Evolutionary conservation across 2,888 invertebrate species (phyloP), one percentile per base, ranked within the genome.

Genomic region (Cyclophora albipunctata): DNA sequence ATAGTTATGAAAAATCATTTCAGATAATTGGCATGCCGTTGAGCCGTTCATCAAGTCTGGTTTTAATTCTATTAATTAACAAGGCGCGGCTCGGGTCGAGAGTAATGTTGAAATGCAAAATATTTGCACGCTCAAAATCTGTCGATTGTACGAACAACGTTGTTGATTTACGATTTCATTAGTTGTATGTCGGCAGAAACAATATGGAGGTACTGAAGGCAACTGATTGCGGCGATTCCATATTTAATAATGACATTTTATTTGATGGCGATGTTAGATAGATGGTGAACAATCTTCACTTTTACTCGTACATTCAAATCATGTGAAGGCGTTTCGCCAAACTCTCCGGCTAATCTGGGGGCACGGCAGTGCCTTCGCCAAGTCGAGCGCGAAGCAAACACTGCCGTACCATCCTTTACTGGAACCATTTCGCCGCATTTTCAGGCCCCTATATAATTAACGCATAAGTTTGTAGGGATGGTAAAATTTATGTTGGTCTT

Each of bases 101-200:
- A 71, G 73, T 73, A 71, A 73, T 72, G 73, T 73, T 70, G 73
- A 65, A 77, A 74, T 70, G 75, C 66, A 74, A 73, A 78, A 81
- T 76, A 75, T 75, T 77, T 73, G 63, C 66, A 63, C 66, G 64
- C 65, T 68, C 73, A 65, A 75, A 78, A 78, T 78, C 76, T 76
- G 81, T 82, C 80, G 78, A 81, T 58, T 78, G 77, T 74, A 71
- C 65, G 73, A 65, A 69, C 72, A 70, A 63, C 66, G 55, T 61
- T 71, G 80, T 82, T 84, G 84, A 85, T 84, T 84, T 84, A 85
- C 78, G 81, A 81, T 83, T 84, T 84, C 84, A 84, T 84, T 84
- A 82, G 78, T 78, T 73, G 70, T 69, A 63, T 68, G 66, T 65
- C 64, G 73, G 70, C 70, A 68, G 66, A 71, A 69, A 69, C 69